Conservation (phyloP, 2,113 vertebrate genomes). For the Stegastes partitus region DNA sequence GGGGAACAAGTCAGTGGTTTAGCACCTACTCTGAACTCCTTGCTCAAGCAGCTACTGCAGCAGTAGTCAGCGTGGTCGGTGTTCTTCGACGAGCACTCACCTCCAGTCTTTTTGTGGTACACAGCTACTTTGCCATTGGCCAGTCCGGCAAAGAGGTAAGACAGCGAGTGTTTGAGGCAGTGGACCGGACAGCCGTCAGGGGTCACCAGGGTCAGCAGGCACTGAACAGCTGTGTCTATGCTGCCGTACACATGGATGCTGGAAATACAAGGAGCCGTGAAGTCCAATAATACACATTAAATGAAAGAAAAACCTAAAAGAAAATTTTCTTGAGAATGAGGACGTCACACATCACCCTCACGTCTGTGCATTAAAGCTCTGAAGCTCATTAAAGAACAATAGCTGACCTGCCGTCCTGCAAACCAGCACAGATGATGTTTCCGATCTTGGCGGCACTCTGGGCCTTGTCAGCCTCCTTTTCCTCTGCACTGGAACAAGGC, state of each 20-base stretch:
- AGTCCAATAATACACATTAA: too few relatives aligned
- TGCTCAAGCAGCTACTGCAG: neutral
- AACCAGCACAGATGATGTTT: constrained; percentile 67
- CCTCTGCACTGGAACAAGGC: constrained; percentile 14
- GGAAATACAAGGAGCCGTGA: neutral
- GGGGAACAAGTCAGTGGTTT: neutral
- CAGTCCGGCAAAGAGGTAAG: constrained; percentile 60
- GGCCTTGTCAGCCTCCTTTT: constrained; percentile 1
- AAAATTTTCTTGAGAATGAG: too few relatives aligned
- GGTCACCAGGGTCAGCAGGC: constrained; percentile 46
- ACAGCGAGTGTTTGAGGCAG: constrained; percentile 45
- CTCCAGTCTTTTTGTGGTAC: constrained; percentile 45
- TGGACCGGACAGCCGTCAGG: constrained; percentile 46
- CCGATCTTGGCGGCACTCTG: constrained; percentile 12
- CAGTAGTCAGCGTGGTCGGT: neutral
- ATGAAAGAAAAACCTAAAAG: too few relatives aligned
- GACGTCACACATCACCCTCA: too few relatives aligned
- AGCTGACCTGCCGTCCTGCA: constrained; percentile 63
- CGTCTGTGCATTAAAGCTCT: too few relatives aligned
- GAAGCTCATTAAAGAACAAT: too few relatives aligned
- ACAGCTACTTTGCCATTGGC: constrained; percentile 52
- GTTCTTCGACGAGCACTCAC: constrained; percentile 25
- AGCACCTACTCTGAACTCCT: neutral
- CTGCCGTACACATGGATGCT: constrained; percentile 64
- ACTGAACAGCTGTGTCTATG: constrained; percentile 62